Evolutionary conservation across 2,888 invertebrate species (phyloP).

Genomic region (Patella caerulea): DNA sequence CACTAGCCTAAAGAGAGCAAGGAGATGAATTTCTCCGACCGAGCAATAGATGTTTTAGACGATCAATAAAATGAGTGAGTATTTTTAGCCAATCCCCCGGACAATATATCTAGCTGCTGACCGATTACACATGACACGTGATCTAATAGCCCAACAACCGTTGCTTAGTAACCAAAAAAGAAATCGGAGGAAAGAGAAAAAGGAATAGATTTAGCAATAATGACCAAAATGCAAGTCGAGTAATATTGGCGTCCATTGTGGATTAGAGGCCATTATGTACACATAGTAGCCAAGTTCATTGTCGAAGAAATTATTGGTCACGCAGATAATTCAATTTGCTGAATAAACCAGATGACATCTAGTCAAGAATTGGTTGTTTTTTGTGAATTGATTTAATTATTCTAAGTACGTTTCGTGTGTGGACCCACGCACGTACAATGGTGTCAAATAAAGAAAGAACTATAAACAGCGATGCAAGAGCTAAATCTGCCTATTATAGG

Average conservation of each 20-base stretch:
- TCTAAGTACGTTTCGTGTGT: too few relatives aligned
- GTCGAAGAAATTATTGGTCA: too few relatives aligned
- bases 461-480: too few relatives aligned
- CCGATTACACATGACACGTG: conserved; percentile 10
- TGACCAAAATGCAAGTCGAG: neutral
- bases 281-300: too few relatives aligned
- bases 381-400: too few relatives aligned
- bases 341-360: neutral
- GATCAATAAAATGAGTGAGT: neutral
- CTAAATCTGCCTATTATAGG: too few relatives aligned
- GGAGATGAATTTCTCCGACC: neutral
- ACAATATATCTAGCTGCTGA: neutral
- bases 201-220: conserved; percentile 2
- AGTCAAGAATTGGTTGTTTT: neutral
- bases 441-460: too few relatives aligned
- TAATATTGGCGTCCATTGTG: too few relatives aligned
- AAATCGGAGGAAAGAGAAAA: neutral
- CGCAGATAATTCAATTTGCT: too few relatives aligned
- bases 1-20: neutral
- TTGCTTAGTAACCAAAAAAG: conserved; percentile 5
- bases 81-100: neutral
- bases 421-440: too few relatives aligned
- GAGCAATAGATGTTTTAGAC: conserved; percentile 3
- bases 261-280: too few relatives aligned
- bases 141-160: conserved; percentile 4